phyloP scores from a whole-genome alignment of 2,888 invertebrate genomes.

The Nomada fabriciana region DNA sequence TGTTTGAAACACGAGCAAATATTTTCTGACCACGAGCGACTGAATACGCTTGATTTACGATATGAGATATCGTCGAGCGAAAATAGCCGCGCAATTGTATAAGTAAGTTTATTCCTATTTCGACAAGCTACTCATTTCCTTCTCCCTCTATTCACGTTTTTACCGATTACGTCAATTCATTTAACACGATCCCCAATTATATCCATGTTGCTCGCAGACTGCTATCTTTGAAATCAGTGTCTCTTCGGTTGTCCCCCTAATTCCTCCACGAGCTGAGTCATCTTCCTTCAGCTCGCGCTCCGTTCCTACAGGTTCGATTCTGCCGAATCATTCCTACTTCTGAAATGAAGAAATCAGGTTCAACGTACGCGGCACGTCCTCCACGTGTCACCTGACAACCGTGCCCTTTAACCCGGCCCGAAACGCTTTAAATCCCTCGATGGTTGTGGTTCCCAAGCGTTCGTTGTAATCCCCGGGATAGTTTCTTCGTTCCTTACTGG shows the following conservation, averaged over 20 bases:
- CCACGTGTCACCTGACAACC: conserved; percentile 61
- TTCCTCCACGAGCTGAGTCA: conserved; percentile 52
- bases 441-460: conserved; percentile 13
- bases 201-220: neutral
- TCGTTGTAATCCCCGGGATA: conserved; percentile 12
- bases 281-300: conserved; percentile 14
- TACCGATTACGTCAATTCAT: neutral
- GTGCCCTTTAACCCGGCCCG: conserved; percentile 42
- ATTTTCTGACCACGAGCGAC: conserved; percentile 1
- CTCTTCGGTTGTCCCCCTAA: conserved; percentile 10
- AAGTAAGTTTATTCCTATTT: no score
- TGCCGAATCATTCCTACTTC: conserved; percentile 71
- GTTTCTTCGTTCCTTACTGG: neutral
- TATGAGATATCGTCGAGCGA: neutral
- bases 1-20: conserved; percentile 23
- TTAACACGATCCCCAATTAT: neutral
- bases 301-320: conserved; percentile 41
- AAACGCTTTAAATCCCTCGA: conserved; percentile 25
- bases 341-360: conserved; percentile 68
- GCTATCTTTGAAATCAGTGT: conserved; percentile 8
- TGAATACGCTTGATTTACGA: neutral
- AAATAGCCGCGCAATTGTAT: neutral
- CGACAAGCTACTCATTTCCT: no score
- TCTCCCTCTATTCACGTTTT: no score
- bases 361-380: conserved; percentile 47